Percentiles rank a stretch among this genome's conserved stretches.
These are phyloP conservation scores for Onychomys torridus DNA, from an alignment of 2,797 vertebrate species.

Conservation along the genomic window DNA sequence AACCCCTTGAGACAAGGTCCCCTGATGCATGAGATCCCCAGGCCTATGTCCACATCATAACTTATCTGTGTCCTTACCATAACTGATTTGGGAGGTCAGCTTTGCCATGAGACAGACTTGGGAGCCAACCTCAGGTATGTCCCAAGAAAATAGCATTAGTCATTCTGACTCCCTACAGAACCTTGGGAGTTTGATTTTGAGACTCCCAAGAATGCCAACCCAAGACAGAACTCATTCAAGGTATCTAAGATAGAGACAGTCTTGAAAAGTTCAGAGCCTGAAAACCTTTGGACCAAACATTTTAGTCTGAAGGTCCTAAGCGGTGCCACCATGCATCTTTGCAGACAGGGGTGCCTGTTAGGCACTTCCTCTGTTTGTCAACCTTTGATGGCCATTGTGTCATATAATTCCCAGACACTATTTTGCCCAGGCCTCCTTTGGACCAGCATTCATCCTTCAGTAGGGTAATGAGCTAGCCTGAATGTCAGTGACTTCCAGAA, in stretches of 20 bases:
- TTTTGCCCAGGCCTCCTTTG: background rate
- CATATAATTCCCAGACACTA: background rate
- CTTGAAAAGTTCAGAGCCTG: background rate
- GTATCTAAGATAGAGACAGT: background rate
- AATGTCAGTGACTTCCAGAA: background rate
- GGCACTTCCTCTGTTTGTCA: rapidly evolving
- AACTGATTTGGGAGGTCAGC: background rate
- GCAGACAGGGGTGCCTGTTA: rapidly evolving
- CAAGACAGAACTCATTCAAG: background rate
- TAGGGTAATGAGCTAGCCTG: background rate
- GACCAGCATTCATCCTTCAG: background rate
- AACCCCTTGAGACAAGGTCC: background rate
- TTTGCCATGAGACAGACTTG: background rate
- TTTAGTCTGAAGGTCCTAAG: background rate
- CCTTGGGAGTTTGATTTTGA: background rate
- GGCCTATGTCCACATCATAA: background rate
- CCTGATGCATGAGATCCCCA: background rate
- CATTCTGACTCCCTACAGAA: background rate
- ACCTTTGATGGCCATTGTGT: rapidly evolving
- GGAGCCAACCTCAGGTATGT: background rate
- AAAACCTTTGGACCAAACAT: background rate
- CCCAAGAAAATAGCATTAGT: background rate
- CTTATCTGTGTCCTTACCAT: background rate
- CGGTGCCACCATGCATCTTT: background rate
- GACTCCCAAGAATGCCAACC: background rate